A percentile compares a stretch with the other conserved stretches of the same genome.
Conservation (phyloP, 2,797 vertebrate genomes). For the Spatula versicolor region DNA sequence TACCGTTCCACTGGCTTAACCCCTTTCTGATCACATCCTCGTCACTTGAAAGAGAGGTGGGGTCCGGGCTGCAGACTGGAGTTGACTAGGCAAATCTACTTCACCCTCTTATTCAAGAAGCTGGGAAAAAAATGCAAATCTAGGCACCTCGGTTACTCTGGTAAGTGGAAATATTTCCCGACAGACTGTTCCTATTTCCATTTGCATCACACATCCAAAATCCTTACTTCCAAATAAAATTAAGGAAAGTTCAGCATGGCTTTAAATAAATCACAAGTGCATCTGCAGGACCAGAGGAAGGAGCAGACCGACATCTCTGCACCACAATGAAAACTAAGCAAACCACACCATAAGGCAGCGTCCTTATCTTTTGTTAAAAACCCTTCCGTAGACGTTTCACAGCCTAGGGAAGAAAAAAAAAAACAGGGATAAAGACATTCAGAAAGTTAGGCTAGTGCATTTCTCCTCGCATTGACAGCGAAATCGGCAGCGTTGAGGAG, state of each 20-base stretch:
- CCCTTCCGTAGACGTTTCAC: not conserved
- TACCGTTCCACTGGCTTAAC: slow-evolving; percentile 56
- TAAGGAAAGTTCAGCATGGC: not conserved
- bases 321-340: not conserved
- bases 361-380: slow-evolving; percentile 17
- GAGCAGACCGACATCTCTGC: not conserved
- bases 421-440: not conserved
- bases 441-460: slow-evolving; percentile 32
- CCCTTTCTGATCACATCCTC: not conserved
- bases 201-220: not conserved
- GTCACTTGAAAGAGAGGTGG: not conserved
- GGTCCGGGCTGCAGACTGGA: not conserved
- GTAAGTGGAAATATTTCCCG: not conserved
- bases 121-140: not conserved
- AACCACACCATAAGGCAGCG: not conserved
- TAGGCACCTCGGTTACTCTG: not conserved
- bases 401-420: not conserved
- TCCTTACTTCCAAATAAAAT: not conserved
- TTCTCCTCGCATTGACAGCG: slow-evolving; percentile 48
- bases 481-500: not conserved
- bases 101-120: slow-evolving; percentile 7
- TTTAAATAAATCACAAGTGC: slow-evolving; percentile 51
- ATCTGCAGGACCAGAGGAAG: not conserved
- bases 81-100: not conserved
- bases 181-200: not conserved